These are phyloP conservation scores for Iphiclides podalirius DNA, from an alignment of 2,888 invertebrate genomes.

Conservation along the genomic window DNA sequence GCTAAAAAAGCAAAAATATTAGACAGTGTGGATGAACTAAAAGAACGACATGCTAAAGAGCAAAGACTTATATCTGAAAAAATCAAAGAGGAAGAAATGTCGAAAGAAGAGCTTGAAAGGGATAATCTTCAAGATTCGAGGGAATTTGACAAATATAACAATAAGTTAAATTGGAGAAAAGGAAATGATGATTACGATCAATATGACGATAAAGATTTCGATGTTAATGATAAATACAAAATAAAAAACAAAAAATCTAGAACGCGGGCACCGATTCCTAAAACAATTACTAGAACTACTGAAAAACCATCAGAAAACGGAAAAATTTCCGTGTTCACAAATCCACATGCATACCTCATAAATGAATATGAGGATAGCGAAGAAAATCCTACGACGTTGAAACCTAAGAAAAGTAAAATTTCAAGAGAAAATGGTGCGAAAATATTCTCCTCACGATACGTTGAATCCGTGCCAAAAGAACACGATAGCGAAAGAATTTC, in stretches of 20 bases:
- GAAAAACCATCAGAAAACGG: constrained; percentile 38
- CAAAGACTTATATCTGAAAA: constrained; percentile 59
- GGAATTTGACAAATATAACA: constrained; percentile 43
- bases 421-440: constrained; percentile 20
- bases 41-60: constrained; percentile 60
- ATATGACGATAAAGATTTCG: constrained; percentile 45
- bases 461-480: constrained; percentile 26
- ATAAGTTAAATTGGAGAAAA: constrained; percentile 33
- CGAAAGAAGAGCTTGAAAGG: constrained; percentile 54
- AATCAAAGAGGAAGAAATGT: constrained; percentile 60
- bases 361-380: constrained; percentile 49
- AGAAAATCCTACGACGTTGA: constrained; percentile 22
- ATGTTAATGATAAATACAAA: constrained; percentile 51
- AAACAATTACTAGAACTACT: constrained; percentile 32
- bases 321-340: constrained; percentile 62
- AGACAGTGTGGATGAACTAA: constrained; percentile 61
- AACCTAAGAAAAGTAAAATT: constrained; percentile 5
- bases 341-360: constrained; percentile 53
- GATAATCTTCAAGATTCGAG: constrained; percentile 35
- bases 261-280: constrained; percentile 20
- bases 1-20: constrained; percentile 59
- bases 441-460: constrained; percentile 42
- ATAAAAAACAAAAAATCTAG: constrained; percentile 23
- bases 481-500: constrained; percentile 54
- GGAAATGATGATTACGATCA: constrained; percentile 52